Conservation (phyloP, 2,113 vertebrate genomes). For the Hemicordylus capensis region DNA sequence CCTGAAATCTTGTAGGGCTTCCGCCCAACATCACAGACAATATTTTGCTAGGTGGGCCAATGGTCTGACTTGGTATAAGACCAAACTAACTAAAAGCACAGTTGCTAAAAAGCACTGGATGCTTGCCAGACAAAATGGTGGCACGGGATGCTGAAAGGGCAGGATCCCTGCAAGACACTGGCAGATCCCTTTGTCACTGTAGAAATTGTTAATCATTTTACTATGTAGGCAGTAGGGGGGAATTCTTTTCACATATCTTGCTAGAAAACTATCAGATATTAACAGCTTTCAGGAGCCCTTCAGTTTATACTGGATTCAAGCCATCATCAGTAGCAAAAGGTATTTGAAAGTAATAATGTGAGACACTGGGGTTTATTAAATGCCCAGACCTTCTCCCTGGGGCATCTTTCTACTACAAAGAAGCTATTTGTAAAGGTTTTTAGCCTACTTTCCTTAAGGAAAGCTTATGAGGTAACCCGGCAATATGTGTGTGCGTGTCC, state of each 20-base stretch:
- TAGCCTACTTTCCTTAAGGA: no score
- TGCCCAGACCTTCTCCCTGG: neutral
- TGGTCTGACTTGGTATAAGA: no score
- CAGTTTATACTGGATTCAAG: neutral
- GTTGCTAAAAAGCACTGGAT: no score
- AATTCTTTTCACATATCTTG: neutral
- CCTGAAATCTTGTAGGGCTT: no score
- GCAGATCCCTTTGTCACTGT: neutral
- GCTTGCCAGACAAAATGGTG: no score
- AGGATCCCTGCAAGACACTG: neutral
- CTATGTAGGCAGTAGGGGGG: neutral
- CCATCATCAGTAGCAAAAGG: neutral
- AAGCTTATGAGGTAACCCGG: no score
- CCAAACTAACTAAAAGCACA: no score
- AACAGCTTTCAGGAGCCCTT: slow-evolving; percentile 23
- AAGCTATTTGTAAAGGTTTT: neutral
- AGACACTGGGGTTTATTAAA: neutral
- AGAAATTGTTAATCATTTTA: neutral
- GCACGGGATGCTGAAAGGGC: neutral
- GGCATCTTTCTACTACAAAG: accelerated
- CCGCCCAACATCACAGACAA: no score
- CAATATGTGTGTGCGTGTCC: no score
- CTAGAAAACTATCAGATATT: neutral
- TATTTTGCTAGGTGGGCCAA: no score
- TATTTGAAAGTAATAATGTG: neutral